Evolutionary conservation across 1,140 invertebrate species (phyloP).

Genomic region (roundworm (Caenorhabditis elegans)): DNA sequence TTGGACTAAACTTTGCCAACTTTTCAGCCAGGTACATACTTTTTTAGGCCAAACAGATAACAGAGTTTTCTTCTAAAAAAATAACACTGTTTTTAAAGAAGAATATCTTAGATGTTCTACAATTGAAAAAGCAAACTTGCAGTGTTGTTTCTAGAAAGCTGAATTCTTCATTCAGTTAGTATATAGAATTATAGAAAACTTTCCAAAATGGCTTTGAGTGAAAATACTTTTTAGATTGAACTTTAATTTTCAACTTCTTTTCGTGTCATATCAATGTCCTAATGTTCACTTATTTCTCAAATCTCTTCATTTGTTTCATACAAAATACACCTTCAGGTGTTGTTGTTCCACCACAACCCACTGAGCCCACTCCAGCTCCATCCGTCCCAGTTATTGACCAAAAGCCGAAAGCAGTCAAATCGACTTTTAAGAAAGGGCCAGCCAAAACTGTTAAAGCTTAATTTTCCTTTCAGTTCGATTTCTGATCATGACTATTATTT

Average conservation of each 20-base stretch:
- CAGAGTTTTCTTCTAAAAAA: no score
- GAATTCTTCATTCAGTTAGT: no score
- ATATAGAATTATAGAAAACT: no score
- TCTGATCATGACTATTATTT: not conserved
- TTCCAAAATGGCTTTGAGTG: not conserved
- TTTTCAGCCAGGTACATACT: no score
- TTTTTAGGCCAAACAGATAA: no score
- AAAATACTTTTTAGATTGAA: not conserved
- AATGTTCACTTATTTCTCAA: not conserved
- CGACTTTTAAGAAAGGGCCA: not conserved
- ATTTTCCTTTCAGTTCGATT: not conserved
- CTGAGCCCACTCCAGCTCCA: not conserved
- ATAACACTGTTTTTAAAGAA: no score
- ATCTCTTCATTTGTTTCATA: not conserved
- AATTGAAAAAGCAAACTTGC: no score
- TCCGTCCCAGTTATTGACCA: not conserved
- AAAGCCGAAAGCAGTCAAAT: not conserved
- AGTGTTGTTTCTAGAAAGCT: no score
- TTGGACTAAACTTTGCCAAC: no score
- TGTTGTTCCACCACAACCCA: not conserved
- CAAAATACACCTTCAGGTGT: not conserved
- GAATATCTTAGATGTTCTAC: no score
- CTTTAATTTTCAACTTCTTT: not conserved
- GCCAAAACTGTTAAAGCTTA: not conserved
- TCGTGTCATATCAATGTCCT: not conserved